phyloP scores from a whole-genome alignment of 2,797 vertebrate species.

The Pseudomugil gertrudae region DNA sequence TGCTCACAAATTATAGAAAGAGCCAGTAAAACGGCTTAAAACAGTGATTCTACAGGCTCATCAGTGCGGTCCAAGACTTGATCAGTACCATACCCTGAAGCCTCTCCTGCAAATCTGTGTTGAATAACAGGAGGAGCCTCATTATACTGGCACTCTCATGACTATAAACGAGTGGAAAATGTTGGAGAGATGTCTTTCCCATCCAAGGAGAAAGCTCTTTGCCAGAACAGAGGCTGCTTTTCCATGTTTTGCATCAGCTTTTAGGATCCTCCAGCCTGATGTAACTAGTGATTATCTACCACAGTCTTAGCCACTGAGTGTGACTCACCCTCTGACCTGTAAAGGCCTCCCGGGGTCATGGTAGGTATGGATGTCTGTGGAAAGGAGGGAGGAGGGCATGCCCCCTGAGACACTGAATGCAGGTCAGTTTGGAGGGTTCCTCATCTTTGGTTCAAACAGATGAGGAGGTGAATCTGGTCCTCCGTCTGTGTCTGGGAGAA shows the following conservation, averaged over 20 bases:
- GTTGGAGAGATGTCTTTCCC: slow-evolving; percentile 63
- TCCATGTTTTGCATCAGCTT: slow-evolving; percentile 69
- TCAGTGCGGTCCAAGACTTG: slow-evolving; percentile 43
- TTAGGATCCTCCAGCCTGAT: slow-evolving; percentile 80
- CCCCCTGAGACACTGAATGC: slow-evolving; percentile 46
- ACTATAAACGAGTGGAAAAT: slow-evolving; percentile 65
- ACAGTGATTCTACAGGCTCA: slow-evolving; percentile 30
- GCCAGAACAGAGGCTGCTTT: slow-evolving; percentile 68
- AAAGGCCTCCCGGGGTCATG: slow-evolving; percentile 62
- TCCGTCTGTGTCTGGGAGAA: slow-evolving; percentile 46
- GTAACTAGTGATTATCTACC: slow-evolving; percentile 71
- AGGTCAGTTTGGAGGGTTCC: slow-evolving; percentile 56
- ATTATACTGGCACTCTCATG: slow-evolving; percentile 55
- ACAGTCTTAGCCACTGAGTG: slow-evolving; percentile 64
- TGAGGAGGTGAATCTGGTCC: slow-evolving; percentile 51
- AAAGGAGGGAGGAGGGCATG: slow-evolving; percentile 65
- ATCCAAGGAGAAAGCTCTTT: slow-evolving; percentile 44
- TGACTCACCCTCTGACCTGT: slow-evolving; percentile 59
- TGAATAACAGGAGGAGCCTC: slow-evolving; percentile 63
- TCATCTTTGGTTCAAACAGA: slow-evolving; percentile 58
- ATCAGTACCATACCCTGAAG: slow-evolving; percentile 30
- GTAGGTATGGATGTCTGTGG: slow-evolving; percentile 54
- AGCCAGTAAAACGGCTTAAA: slow-evolving; percentile 38
- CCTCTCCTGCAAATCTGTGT: slow-evolving; percentile 55
- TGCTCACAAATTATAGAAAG: slow-evolving; percentile 44